Evolutionary conservation across 1,140 invertebrate species (phyloP).

Genomic region (Leptinotarsa texana): DNA sequence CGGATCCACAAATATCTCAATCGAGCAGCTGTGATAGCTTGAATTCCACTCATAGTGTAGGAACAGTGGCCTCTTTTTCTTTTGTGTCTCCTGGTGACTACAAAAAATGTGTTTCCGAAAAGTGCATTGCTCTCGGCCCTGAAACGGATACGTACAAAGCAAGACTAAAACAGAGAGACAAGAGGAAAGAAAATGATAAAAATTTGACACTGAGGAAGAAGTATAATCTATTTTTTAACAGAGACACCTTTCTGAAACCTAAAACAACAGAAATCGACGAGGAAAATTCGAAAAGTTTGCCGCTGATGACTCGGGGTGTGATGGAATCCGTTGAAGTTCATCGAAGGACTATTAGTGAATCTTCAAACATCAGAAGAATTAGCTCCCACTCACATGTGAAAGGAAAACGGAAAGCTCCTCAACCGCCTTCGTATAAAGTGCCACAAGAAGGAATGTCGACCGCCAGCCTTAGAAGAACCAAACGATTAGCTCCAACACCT

Average conservation of each 20-base stretch:
- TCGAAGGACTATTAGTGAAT: constrained; percentile 61
- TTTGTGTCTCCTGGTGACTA: constrained; percentile 64
- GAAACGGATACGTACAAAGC: constrained; percentile 66
- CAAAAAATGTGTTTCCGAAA: constrained; percentile 54
- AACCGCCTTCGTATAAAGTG: constrained; percentile 60
- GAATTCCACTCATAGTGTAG: constrained; percentile 66
- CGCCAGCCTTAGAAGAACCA: constrained; percentile 59
- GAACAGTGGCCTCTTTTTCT: constrained; percentile 72
- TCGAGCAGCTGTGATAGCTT: constrained; percentile 60
- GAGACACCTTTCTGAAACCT: constrained; percentile 52
- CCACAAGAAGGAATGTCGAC: constrained; percentile 36
- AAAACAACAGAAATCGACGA: constrained; percentile 51
- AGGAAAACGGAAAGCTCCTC: constrained; percentile 73
- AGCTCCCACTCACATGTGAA: constrained; percentile 67
- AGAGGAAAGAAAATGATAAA: constrained; percentile 60
- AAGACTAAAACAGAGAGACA: constrained; percentile 64
- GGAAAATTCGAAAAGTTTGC: constrained; percentile 58
- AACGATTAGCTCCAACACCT: constrained; percentile 65
- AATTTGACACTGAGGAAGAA: constrained; percentile 66
- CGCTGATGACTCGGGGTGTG: constrained; percentile 54
- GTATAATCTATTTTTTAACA: constrained; percentile 64
- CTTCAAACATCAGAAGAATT: constrained; percentile 56
- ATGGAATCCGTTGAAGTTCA: constrained; percentile 50
- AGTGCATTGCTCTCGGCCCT: constrained; percentile 55
- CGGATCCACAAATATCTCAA: constrained; percentile 36